Base-by-base conservation (phyloP, 2,888 invertebrate genomes). In the Tenthredo scrophulariae region DNA sequence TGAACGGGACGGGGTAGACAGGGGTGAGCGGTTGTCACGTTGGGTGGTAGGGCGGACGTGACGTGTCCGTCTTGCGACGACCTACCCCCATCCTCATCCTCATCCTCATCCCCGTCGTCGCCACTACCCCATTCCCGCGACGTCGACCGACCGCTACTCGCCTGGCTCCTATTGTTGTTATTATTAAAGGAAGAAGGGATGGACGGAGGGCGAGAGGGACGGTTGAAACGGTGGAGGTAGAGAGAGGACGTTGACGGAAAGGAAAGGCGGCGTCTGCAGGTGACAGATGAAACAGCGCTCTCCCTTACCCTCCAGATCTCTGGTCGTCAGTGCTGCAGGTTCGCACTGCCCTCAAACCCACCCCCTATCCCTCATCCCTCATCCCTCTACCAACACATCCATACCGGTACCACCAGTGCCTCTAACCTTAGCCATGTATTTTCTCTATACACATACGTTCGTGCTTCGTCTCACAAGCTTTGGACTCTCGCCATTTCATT, bases 241-340 rank as follows among this genome's bases (percentile, higher is more conserved):
- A 85, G 91, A 91, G 90, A 91, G 92, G 90, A 91, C 90, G 93
- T 92, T 93, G 93, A 93, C 92, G 92, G 92, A 93, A 93, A 93
- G 93, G 92, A 93, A 83, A 93, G 92, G 92, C 92, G 92, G 92
- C 93, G 93, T 93, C 93, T 93, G 93, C 92, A 92, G 93, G 93
- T 93, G 93, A 93, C 93, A 93, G 93, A 93, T 93, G 93, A 93
- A 93, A 93, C 92, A 90, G 91, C 91, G 88, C 88, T 88, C 89
- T 67, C 83, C 46, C 83, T 83, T 46, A 29, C 83, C 67, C 67
- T 22, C 83, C 83, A 50, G 83, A 83, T 83, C 83, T 83, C 83
- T 37, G 83, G 67, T 83, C 83, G 83, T 70, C 70, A 70, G 83
- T 83, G 67, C 67, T 80, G 77, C 77, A 77, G 80, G 65, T 46